Evolutionary conservation across 2,113 vertebrate species (phyloP).

Genomic region (Gadus macrocephalus): DNA sequence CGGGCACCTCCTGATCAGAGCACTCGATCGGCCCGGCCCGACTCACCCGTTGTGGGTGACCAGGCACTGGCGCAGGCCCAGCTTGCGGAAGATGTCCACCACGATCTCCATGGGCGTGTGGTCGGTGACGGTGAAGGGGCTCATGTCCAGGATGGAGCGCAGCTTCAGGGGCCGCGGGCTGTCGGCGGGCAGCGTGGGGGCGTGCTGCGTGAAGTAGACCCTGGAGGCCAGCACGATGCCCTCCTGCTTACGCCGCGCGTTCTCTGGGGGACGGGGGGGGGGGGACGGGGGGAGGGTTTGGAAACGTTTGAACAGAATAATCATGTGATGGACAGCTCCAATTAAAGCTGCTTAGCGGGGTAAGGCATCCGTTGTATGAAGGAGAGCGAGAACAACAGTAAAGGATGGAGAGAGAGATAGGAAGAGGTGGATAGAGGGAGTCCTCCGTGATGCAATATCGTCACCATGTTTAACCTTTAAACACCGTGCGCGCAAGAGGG

Average conservation of each 20-base stretch:
- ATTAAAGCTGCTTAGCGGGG: too few species aligned
- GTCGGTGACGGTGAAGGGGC: slow-evolving; percentile 92
- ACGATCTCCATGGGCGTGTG: slow-evolving; percentile 96
- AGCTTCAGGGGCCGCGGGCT: slow-evolving; percentile 73
- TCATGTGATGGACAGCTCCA: too few species aligned
- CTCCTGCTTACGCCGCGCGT: slow-evolving; percentile 86
- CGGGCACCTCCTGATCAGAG: too few species aligned
- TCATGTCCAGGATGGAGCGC: slow-evolving; percentile 87
- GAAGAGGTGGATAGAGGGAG: not conserved
- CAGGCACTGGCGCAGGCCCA: slow-evolving; percentile 91
- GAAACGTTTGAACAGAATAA: too few species aligned
- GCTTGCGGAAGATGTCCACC: slow-evolving; percentile 94
- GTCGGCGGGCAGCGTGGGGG: slow-evolving; percentile 60
- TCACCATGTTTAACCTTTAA: too few species aligned
- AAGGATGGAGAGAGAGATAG: not conserved
- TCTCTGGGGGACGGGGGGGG: slow-evolving; percentile 70
- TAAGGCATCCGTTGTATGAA: not conserved
- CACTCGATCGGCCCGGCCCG: slow-evolving; percentile 5
- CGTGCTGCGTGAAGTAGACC: slow-evolving; percentile 86
- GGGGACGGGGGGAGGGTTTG: too few species aligned
- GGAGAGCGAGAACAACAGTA: not conserved
- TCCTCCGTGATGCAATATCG: too few species aligned
- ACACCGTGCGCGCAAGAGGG: too few species aligned
- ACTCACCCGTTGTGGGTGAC: slow-evolving; percentile 90
- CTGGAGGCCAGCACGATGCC: slow-evolving; percentile 86